Conservation (phyloP, 2,113 vertebrate species). For the Xenopus borealis region DNA sequence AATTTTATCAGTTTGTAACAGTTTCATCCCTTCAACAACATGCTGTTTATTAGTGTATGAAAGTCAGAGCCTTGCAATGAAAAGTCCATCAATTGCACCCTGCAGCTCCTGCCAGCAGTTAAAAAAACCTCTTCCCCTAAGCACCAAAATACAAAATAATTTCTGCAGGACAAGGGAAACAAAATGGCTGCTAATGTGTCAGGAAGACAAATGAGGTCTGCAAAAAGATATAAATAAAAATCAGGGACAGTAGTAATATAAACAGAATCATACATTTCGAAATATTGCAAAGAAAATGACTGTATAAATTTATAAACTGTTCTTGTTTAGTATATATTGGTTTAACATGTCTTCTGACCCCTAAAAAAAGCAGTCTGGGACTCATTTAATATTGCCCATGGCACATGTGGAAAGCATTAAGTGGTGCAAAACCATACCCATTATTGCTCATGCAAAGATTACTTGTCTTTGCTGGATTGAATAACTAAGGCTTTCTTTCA, state of each 20-base stretch:
- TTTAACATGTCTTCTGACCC: too few relatives aligned
- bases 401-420: too few relatives aligned
- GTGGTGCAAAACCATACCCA: too few relatives aligned
- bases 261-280: background rate
- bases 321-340: too few relatives aligned
- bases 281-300: background rate
- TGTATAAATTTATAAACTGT: background rate
- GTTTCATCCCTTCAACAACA: background rate
- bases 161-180: conserved; percentile 6
- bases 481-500: too few relatives aligned
- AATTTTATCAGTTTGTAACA: too few relatives aligned
- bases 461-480: too few relatives aligned
- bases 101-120: conserved; percentile 22
- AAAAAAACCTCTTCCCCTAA: conserved; percentile 17
- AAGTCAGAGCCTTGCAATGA: background rate
- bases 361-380: too few relatives aligned
- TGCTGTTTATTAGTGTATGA: conserved; percentile 3
- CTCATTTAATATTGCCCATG: too few relatives aligned
- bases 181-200: background rate
- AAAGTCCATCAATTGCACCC: background rate
- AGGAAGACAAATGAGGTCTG: background rate
- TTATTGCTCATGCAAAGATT: too few relatives aligned
- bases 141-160: conserved; percentile 2
- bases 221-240: background rate
- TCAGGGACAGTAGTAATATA: background rate